These are phyloP conservation scores for Odontesthes bonariensis DNA, from an alignment of 2,113 vertebrate species.

Conservation along the genomic window DNA sequence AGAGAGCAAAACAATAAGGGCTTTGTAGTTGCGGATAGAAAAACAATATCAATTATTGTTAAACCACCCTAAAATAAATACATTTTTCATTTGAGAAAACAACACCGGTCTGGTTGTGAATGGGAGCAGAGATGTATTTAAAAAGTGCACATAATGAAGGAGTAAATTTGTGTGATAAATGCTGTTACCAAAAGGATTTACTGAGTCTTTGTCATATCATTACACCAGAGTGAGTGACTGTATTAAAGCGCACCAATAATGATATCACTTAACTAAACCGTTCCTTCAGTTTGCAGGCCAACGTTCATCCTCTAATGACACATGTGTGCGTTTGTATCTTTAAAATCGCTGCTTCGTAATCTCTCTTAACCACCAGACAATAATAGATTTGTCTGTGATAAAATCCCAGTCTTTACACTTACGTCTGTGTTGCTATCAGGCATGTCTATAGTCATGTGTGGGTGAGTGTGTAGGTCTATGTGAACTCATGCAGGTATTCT, in stretches of 20 bases:
- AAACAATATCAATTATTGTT: no score
- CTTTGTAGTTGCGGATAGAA: not conserved
- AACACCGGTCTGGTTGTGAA: not conserved
- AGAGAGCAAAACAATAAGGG: not conserved
- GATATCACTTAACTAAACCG: constrained; percentile 28
- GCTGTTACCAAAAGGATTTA: constrained; percentile 23
- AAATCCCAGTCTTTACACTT: constrained; percentile 65
- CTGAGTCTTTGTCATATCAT: no score
- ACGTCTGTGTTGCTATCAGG: constrained; percentile 38
- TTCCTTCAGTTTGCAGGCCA: constrained; percentile 11
- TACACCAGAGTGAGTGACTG: constrained; percentile 30
- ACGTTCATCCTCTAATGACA: constrained; percentile 60
- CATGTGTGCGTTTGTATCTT: constrained; percentile 53
- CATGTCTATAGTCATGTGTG: constrained; percentile 33
- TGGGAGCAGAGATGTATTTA: not conserved
- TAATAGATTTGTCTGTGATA: constrained; percentile 77
- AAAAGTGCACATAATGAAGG: constrained; percentile 4
- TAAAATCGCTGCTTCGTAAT: constrained; percentile 69
- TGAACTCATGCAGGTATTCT: constrained; percentile 18
- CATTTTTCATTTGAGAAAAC: not conserved
- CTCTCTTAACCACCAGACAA: constrained; percentile 74
- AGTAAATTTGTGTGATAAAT: constrained; percentile 25
- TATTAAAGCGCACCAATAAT: constrained; percentile 34
- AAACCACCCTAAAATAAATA: no score
- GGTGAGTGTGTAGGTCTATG: constrained; percentile 27